phyloP scores from a whole-genome alignment of 2,113 vertebrate genomes.

The Bucco capensis region DNA sequence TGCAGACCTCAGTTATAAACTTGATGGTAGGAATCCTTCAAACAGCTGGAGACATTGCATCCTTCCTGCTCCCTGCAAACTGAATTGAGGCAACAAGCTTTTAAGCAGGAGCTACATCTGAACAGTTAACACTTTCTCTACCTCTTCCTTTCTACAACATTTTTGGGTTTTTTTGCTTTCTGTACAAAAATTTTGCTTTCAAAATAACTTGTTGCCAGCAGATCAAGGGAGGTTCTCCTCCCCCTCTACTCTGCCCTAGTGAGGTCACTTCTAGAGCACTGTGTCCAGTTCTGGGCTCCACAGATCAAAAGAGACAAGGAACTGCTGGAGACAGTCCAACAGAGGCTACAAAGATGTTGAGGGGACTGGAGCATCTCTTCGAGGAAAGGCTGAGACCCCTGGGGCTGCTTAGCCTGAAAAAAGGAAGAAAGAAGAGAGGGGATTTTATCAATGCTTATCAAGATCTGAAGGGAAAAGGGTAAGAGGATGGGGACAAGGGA shows the following conservation, averaged over 20 bases:
- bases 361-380: neutral
- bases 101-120: neutral
- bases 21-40: conserved; percentile 27
- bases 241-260: neutral
- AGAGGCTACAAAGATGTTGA: neutral
- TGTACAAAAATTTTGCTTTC: neutral
- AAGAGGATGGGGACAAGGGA: neutral
- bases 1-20: neutral
- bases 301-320: neutral
- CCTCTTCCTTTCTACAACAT: neutral
- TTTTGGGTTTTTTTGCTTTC: too few relatives aligned
- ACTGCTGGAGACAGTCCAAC: neutral
- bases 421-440: neutral
- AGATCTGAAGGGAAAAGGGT: neutral
- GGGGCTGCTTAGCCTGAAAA: neutral
- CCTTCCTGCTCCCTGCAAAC: neutral
- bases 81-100: neutral
- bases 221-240: neutral
- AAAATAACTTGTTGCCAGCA: neutral
- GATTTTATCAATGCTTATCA: neutral
- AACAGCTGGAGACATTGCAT: neutral
- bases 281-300: neutral
- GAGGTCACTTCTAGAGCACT: neutral
- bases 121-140: neutral
- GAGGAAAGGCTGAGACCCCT: neutral